phyloP scores from a whole-genome alignment of 2,888 invertebrate species.

The Candidula unifasciata region DNA sequence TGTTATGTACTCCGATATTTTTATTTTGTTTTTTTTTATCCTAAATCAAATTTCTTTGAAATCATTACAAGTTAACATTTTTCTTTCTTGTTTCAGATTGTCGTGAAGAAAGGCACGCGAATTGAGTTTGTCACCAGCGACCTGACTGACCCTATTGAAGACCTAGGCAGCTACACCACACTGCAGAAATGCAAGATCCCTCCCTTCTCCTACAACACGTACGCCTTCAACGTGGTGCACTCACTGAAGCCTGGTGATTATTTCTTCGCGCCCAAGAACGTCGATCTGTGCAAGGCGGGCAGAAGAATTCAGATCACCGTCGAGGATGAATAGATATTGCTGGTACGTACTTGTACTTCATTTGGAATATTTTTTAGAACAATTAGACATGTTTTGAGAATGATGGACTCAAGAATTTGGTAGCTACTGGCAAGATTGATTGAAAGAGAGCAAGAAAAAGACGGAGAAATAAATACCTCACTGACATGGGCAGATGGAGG shows the following conservation, averaged over 20 bases:
- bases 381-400: too few relatives aligned
- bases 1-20: too few relatives aligned
- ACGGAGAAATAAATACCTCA: too few relatives aligned
- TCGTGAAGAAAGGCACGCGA: constrained; percentile 54
- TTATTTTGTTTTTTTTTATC: too few relatives aligned
- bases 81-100: constrained; percentile 34
- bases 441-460: too few relatives aligned
- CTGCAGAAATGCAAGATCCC: constrained; percentile 53
- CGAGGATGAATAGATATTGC: constrained; percentile 28
- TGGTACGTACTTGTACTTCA: constrained; percentile 3
- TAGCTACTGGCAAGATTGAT: too few relatives aligned
- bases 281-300: constrained; percentile 43
- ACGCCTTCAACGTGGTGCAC: constrained; percentile 42
- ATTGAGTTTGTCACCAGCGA: constrained; percentile 49
- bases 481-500: too few relatives aligned
- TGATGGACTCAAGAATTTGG: too few relatives aligned
- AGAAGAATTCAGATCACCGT: constrained; percentile 42
- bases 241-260: constrained; percentile 51
- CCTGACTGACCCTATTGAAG: constrained; percentile 29
- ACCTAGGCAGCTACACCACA: constrained; percentile 54
- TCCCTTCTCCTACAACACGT: constrained; percentile 50
- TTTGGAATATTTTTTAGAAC: too few relatives aligned
- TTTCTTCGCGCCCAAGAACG: constrained; percentile 49
- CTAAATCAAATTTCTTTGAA: too few relatives aligned
- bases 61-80: background rate